Base-by-base conservation (phyloP, 2,888 invertebrate genomes). In the Apantesis nais region DNA sequence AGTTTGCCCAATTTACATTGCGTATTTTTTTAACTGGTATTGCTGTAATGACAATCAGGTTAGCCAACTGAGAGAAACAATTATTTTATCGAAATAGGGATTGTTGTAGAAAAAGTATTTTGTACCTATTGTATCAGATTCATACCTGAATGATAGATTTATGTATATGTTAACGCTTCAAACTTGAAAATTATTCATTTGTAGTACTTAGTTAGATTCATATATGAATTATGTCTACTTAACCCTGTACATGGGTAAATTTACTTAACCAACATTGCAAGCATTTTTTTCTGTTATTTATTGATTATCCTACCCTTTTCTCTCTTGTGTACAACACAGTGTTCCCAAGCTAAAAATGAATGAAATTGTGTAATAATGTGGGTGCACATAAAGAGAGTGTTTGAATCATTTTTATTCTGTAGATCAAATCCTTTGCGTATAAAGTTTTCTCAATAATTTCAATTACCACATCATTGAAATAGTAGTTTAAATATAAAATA, bases 11-110 rank as follows among this genome's bases (percentile, higher is more conserved):
- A 29, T 14, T 5, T 48, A 19, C 4, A 5, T 58, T 19, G 29
- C 8, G 29, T 37, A 39, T 60, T 65, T 75, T 60, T 66, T 25
- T 34, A n/a, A 39, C 52, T 25, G 68, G 78, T 69, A 80, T 70
- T 72, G 73, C 63, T 48, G 16, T 31, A 25, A 16, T 78, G 78
- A 78, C 81, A 78, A 64, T 58, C 69, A 52, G 37, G 14, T 2
- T 70, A 41, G 74, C 69, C 80, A 80, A 78, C 75, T 62, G 58
- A 58, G 29, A 8, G 8, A 11, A n/a, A 41, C n/a, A 19, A 63
- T 2, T 22, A 29, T 16, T 25, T 16, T 22, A n/a, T 0, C 22
- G n/a, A 52, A 48, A 48, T 5, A 19, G 41, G 4, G 14, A 14
- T 4, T 16, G 16, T 44, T 44, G 44, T 19, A 19, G n/a, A 44